Conservation (phyloP, 2,888 invertebrate genomes). For the Teleiodes luculella region DNA sequence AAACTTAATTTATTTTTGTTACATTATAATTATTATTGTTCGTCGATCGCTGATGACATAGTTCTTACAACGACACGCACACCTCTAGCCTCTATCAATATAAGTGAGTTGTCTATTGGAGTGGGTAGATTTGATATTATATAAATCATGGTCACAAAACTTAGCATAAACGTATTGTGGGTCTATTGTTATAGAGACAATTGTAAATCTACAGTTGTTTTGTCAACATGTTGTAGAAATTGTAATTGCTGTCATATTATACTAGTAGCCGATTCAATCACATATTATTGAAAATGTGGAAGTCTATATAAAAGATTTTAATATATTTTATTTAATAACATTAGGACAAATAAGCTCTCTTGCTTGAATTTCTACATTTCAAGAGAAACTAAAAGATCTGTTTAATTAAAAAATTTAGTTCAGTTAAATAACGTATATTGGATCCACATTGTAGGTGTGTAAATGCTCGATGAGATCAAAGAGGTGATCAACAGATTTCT, state of each 20-base stretch:
- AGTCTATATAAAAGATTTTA: too few relatives aligned
- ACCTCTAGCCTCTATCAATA: neutral
- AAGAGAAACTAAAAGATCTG: too few relatives aligned
- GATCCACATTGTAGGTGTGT: constrained; percentile 6
- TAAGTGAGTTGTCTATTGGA: neutral
- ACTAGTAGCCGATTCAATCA: too few relatives aligned
- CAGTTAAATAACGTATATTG: constrained; percentile 3
- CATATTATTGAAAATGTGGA: too few relatives aligned
- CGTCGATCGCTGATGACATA: constrained; percentile 6
- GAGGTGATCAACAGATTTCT: neutral
- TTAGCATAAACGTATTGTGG: too few relatives aligned
- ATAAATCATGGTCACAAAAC: neutral
- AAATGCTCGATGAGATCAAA: neutral
- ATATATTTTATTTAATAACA: too few relatives aligned
- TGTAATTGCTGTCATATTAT: constrained; percentile 3
- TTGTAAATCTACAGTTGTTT: constrained; percentile 20
- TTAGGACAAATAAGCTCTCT: too few relatives aligned
- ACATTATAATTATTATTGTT: too few relatives aligned
- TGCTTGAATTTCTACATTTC: too few relatives aligned
- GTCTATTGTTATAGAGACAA: neutral
- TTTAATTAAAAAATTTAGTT: too few relatives aligned
- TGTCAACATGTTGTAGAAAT: constrained; percentile 18
- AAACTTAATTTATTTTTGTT: neutral
- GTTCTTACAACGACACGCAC: neutral
- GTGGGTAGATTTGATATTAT: neutral